Conservation (phyloP, 1,140 invertebrate species). For the Dinothrombium tinctorium region DNA sequence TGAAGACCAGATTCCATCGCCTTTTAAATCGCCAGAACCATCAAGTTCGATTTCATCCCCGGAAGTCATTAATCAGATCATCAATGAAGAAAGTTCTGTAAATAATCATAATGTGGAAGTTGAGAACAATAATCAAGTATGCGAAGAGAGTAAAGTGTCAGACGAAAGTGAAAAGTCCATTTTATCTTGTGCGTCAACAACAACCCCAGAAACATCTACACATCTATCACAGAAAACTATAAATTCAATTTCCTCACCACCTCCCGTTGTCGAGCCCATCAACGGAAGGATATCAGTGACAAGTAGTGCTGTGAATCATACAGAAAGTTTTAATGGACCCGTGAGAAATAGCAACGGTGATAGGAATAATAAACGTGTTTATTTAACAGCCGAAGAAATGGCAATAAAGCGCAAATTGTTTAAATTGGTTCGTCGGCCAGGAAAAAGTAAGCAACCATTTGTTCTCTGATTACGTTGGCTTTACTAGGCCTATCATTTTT, state of each 20-base stretch:
- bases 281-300: not conserved
- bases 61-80: slow-evolving; percentile 1
- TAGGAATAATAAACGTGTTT: no score
- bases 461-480: not conserved
- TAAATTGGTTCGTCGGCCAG: not conserved
- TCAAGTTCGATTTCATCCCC: not conserved
- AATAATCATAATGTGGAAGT: no score
- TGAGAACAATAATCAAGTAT: no score
- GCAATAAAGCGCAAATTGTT: not conserved
- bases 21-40: slow-evolving; percentile 3
- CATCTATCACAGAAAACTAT: no score
- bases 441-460: slow-evolving; percentile 1
- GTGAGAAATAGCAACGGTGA: not conserved
- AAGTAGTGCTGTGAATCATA: not conserved
- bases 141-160: no score
- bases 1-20: slow-evolving; percentile 12
- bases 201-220: no score
- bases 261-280: not conserved
- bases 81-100: no score
- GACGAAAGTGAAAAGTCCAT: not conserved
- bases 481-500: not conserved
- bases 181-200: no score
- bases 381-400: not conserved
- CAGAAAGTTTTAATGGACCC: not conserved
- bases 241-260: not conserved